Percentiles rank a stretch among this genome's conserved stretches.
These are phyloP conservation scores for Lota lota DNA, from an alignment of 2,113 vertebrate genomes.

Conservation along the genomic window DNA sequence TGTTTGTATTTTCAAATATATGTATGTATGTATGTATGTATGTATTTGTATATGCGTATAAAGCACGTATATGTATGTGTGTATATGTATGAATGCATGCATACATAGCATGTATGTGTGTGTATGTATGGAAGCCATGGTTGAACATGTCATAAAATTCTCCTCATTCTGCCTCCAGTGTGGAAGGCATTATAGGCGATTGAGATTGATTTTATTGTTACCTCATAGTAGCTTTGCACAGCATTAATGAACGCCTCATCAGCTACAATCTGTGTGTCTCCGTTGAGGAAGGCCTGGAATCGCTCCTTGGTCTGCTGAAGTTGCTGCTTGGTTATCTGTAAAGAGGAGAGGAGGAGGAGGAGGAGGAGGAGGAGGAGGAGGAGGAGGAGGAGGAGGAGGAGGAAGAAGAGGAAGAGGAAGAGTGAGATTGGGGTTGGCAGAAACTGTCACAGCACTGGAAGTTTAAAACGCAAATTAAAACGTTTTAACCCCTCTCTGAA, in stretches of 20 bases:
- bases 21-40: background rate
- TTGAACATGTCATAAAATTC: no score
- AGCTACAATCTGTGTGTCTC: constrained; percentile 98
- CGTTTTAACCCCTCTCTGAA: background rate
- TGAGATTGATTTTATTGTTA: constrained; percentile 51
- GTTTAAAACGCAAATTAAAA: constrained; percentile 7
- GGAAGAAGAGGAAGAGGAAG: background rate
- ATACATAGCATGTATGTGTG: no score
- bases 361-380: background rate
- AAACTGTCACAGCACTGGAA: background rate
- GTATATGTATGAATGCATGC: no score
- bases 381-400: background rate
- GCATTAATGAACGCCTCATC: constrained; percentile 99
- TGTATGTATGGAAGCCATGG: no score
- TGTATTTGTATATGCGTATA: no score
- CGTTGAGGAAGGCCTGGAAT: constrained; percentile 98
- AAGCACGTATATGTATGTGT: no score
- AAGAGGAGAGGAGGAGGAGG: constrained; percentile 45
- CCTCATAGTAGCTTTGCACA: constrained; percentile 98
- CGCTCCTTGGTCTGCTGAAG: constrained; percentile 96
- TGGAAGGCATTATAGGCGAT: no score
- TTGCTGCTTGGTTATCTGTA: constrained; percentile 96
- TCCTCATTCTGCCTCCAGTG: no score
- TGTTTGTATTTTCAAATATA: no score
- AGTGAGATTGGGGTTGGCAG: constrained; percentile 1